Percentiles rank a stretch among this genome's conserved stretches.
phyloP scores from a whole-genome alignment of 2,888 invertebrate genomes.

The Ormyrus rosae region DNA sequence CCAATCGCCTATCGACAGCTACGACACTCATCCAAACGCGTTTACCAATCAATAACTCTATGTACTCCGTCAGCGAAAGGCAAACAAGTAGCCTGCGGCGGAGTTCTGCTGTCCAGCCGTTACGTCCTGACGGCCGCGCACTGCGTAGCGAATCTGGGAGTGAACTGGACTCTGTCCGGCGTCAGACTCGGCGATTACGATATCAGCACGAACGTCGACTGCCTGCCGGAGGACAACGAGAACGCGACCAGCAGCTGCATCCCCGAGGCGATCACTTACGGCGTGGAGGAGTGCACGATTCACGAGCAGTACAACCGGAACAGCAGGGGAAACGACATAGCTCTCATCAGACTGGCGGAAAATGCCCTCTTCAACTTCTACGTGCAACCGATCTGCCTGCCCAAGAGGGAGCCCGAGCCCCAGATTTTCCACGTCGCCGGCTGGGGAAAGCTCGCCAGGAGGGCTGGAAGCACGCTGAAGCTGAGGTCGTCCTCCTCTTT shows the following conservation, averaged over 20 bases:
- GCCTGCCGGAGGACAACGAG: conserved; percentile 23
- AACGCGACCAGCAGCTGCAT: conserved; percentile 6
- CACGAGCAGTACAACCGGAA: conserved; percentile 25
- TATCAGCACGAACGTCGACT: conserved; percentile 28
- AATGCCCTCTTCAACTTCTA: not conserved
- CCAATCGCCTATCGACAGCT: no score
- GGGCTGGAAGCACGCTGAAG: not conserved
- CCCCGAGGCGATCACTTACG: not conserved
- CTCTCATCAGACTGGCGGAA: conserved; percentile 11
- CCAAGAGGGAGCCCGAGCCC: not conserved
- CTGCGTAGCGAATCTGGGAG: conserved; percentile 54
- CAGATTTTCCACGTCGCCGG: conserved; percentile 43
- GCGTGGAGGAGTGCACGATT: not conserved
- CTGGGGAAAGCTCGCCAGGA: conserved; percentile 45
- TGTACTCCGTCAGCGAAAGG: conserved; percentile 24
- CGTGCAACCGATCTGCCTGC: conserved; percentile 41
- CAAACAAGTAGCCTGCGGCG: conserved; percentile 26
- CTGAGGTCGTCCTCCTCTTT: conserved; percentile 11
- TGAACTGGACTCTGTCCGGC: conserved; percentile 55
- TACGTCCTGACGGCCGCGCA: conserved; percentile 52
- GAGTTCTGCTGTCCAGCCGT: conserved; percentile 29
- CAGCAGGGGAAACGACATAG: conserved; percentile 20
- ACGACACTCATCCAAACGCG: no score
- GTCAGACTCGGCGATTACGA: conserved; percentile 50
- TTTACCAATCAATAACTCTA: no score